phyloP scores from a whole-genome alignment of 2,797 vertebrate genomes.

The Myotis daubentonii region DNA sequence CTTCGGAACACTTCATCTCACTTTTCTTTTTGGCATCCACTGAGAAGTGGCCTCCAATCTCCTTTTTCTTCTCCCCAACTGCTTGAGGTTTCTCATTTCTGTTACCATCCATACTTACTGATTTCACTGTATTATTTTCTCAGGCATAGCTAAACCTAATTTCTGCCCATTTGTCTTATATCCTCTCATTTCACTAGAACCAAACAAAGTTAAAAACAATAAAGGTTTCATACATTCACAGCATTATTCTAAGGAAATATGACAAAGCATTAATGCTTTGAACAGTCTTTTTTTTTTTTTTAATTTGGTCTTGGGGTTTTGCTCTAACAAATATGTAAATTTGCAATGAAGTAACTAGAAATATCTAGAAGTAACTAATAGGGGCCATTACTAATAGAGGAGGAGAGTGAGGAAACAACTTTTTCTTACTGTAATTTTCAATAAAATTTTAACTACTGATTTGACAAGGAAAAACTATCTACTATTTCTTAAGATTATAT shows the following conservation, averaged over 20 bases:
- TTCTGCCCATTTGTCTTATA: not conserved
- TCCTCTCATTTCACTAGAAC: constrained; percentile 4
- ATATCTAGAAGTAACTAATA: constrained; percentile 4
- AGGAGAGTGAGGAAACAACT: not conserved
- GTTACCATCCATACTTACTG: not conserved
- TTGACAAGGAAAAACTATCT: constrained; percentile 3
- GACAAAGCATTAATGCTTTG: not conserved
- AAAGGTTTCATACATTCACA: not conserved
- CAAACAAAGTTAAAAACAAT: not conserved
- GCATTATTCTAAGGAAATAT: not conserved
- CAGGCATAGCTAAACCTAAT: not conserved
- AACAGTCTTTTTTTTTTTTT: not conserved
- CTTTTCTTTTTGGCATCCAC: not conserved
- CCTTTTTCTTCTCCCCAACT: not conserved
- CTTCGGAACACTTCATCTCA: not conserved
- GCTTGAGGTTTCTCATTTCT: constrained; percentile 20
- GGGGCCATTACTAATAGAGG: not conserved
- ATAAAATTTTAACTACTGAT: constrained; percentile 27
- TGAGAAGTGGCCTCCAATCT: not conserved
- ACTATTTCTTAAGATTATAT: constrained; percentile 30
- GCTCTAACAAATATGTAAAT: not conserved
- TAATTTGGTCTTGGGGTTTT: not conserved
- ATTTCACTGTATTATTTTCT: not conserved
- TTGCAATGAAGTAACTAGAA: too few relatives aligned
- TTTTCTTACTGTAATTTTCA: not conserved